Evolutionary conservation across 2,113 vertebrate genomes (phyloP).

Genomic region (Ifrita kowaldi): DNA sequence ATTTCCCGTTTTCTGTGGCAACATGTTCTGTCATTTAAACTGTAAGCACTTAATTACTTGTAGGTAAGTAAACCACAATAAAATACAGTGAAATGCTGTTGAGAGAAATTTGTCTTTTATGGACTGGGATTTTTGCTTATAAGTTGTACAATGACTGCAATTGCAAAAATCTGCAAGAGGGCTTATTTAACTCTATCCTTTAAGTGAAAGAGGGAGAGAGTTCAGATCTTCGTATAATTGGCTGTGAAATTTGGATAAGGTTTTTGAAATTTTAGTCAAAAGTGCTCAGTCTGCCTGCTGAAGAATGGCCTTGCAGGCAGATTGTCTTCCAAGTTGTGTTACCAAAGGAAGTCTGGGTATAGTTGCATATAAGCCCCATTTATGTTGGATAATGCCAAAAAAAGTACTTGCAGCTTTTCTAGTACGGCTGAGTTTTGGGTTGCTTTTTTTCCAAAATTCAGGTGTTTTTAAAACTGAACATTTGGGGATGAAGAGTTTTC

Average conservation of each 20-base stretch:
- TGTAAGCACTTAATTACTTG: not conserved
- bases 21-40: not conserved
- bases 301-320: not conserved
- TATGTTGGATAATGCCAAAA: not conserved
- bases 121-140: not conserved
- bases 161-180: not conserved
- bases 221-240: not conserved
- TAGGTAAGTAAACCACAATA: not conserved
- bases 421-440: not conserved
- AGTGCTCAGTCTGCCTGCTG: not conserved
- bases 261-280: not conserved
- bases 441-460: not conserved
- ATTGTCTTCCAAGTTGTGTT: not conserved
- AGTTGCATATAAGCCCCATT: not conserved
- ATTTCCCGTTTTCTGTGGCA: not conserved
- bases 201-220: not conserved
- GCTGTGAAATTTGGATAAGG: not conserved
- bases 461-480: not conserved
- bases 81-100: not conserved
- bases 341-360: not conserved
- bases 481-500: not conserved
- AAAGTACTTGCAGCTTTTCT: not conserved
- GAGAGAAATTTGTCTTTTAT: not conserved
- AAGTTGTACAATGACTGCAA: not conserved
- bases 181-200: not conserved